Evolutionary conservation across 2,888 invertebrate genomes (phyloP), one percentile per base, ranked within the genome.

Genomic region (Leptinotarsa haldemani): DNA sequence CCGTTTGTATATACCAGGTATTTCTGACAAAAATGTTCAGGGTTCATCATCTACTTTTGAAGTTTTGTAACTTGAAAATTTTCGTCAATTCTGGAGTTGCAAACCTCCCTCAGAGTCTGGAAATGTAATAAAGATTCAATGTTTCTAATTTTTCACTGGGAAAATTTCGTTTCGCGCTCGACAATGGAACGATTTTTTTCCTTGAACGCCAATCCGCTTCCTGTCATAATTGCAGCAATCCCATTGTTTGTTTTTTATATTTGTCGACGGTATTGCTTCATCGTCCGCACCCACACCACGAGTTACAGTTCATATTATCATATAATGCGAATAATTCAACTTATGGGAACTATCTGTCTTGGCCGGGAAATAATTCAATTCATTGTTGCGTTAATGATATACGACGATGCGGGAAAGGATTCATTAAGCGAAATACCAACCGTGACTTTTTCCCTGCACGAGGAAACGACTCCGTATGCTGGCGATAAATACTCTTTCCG

Each of bases 261-360:
- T 64, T 67, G 25, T 53, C 47, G 40, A n/a, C 46, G 46, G 40
- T 20, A 56, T 68, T 68, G 68, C 65, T 65, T 69, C 56, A 65
- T 69, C 46, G 52, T 30, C 65, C 73, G 64, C 73, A 69, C 73
- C 53, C 64, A 73, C 65, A 18, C 63, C 20, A 22, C 25, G 20
- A 68, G 56, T 58, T 56, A 68, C 69, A 40, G 5, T 13, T 18
- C 56, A 63, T 58, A 74, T 74, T 70, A 74, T 70, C 70, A 70
- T 74, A 74, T 74, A 74, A 74, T 65, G 47, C 48, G 50, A 66
- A 69, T 66, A 50, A 68, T 66, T 74, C 69, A 52, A 53, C 64
- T n/a, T 50, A 50, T 50, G 50, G 50, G 50, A 50, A 50, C n/a
- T 5, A 9, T 65, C 25, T 40, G 48, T 65, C 48, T 46, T 65